Evolutionary conservation across 2,888 invertebrate species (phyloP), one percentile per base, ranked within the genome.

Genomic region (Phortica okadai): DNA sequence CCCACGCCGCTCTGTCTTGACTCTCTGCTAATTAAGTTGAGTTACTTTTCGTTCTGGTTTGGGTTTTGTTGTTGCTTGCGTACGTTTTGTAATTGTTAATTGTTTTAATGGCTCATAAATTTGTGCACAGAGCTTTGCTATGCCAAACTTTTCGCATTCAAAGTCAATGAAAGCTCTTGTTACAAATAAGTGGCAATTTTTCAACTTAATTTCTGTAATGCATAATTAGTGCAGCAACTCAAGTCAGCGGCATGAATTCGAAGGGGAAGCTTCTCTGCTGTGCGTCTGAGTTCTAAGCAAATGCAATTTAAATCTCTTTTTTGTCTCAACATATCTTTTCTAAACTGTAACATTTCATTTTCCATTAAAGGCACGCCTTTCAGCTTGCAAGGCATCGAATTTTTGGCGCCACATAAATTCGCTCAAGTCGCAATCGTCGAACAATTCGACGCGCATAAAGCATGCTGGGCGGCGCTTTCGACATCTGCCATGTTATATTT

Each of bases 71-170:
- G 25, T 54, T 14, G 5, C 41, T 78, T 79, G 69, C 50, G 62
- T 25, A 50, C 67, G 54, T 76, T 81, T 78, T 64, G 64, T 74
- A 82, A 80, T 84, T 89, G 87, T 89, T 89, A 89, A 89, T 89
- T 89, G 89, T 86, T 89, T 90, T 86, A 90, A 89, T 90, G 90
- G 89, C 80, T 82, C 84, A 88, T 86, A 88, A 88, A 87, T 88
- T 82, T 80, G 62, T 21, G 10, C 21, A 1, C 25, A 10, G 4
- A 62, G 25, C 10, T 62, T 62, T 62, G 62, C 62, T 6, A 11
- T 14, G 8, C 21, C 25, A 25, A 62, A 25, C 21, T 62, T 62
- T 62, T 1, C n/a, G 8, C 21, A 7, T 62, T 62, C 50, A 11
- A 50, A 50, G 8, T 50, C 10, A 11, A 50, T 50, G 50, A 2